Conservation (phyloP, 2,888 invertebrate genomes). For the Phyllotreta striolata region DNA sequence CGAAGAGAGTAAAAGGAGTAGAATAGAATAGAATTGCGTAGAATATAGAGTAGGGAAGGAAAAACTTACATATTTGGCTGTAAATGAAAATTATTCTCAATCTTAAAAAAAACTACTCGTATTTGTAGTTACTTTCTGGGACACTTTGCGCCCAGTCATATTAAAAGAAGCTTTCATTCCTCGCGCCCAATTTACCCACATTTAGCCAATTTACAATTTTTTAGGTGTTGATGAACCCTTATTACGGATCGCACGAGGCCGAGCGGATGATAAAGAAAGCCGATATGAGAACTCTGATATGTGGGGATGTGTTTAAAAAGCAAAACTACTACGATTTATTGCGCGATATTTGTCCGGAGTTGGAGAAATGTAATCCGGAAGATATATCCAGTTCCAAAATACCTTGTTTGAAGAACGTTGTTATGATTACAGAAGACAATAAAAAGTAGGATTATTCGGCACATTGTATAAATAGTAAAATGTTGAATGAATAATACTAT, state of each 20-base stretch:
- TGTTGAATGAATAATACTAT: slow-evolving; percentile 37
- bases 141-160: no score
- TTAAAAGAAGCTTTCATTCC: no score
- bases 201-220: no score
- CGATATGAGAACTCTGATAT: slow-evolving; percentile 71
- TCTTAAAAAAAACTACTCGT: no score
- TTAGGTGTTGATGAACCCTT: slow-evolving; percentile 82
- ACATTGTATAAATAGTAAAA: no score
- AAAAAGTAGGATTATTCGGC: slow-evolving; percentile 65
- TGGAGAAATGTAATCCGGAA: slow-evolving; percentile 62
- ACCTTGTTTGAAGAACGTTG: slow-evolving; percentile 65
- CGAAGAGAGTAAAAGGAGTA: no score
- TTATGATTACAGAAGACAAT: slow-evolving; percentile 65
- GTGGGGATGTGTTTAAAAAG: slow-evolving; percentile 68
- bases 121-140: no score
- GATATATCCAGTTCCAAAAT: slow-evolving; percentile 61
- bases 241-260: slow-evolving; percentile 74
- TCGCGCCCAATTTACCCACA: no score
- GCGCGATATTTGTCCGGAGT: slow-evolving; percentile 67
- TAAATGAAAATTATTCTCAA: no score
- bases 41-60: no score
- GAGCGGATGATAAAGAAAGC: slow-evolving; percentile 77
- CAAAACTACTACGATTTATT: slow-evolving; percentile 75
- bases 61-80: no score
- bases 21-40: no score